phyloP scores from a whole-genome alignment of 2,113 vertebrate genomes.

The Athene cunicularia region DNA sequence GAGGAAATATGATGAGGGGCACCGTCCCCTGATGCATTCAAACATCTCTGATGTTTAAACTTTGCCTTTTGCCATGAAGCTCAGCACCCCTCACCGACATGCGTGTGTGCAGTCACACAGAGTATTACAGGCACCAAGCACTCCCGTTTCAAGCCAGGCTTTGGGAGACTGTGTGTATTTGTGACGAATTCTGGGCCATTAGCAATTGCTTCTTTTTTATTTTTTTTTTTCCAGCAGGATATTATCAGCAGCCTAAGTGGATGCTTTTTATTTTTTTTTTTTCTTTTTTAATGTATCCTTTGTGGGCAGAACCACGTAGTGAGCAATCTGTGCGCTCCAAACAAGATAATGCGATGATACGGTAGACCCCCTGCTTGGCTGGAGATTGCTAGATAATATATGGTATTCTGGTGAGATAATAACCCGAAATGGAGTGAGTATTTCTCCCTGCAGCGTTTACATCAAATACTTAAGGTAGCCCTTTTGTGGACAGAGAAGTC shows the following conservation, averaged over 20 bases:
- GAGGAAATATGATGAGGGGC: accelerated
- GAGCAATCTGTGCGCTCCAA: background rate
- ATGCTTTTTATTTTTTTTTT: background rate
- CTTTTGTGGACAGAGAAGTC: conserved; percentile 29
- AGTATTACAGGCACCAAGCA: background rate
- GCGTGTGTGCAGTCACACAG: accelerated
- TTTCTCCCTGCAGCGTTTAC: background rate
- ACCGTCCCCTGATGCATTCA: background rate
- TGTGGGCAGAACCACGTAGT: background rate
- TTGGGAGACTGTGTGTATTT: background rate
- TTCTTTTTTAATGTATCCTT: background rate
- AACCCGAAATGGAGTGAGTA: background rate
- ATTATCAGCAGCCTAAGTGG: background rate
- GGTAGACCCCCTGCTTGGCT: background rate
- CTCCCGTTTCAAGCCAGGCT: background rate
- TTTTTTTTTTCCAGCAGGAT: background rate
- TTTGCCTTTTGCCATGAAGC: background rate
- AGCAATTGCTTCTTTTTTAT: accelerated
- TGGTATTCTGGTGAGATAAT: conserved; percentile 46
- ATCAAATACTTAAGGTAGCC: background rate
- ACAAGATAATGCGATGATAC: conserved; percentile 11
- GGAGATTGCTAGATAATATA: conserved; percentile 32
- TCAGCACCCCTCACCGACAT: background rate
- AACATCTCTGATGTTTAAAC: background rate
- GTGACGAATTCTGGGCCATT: background rate